Conservation (phyloP, 2,113 vertebrate genomes). For the Scomber colias region DNA sequence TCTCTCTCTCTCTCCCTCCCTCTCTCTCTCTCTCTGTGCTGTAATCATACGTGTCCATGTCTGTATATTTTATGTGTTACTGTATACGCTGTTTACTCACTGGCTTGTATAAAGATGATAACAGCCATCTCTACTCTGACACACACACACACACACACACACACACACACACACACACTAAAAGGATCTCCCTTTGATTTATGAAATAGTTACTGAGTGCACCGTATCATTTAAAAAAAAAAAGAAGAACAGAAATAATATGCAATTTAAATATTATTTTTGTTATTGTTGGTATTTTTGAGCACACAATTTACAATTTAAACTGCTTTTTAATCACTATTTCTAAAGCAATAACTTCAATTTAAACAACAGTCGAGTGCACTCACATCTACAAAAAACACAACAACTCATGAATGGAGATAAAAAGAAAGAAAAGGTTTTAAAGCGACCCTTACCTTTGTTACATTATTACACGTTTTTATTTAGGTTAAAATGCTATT, state of each 20-base stretch:
- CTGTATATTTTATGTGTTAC: slow-evolving; percentile 42
- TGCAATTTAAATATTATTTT: slow-evolving; percentile 35
- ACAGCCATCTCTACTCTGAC: background rate
- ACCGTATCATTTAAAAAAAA: background rate
- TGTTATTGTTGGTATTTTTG: background rate
- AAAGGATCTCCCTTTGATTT: slow-evolving; percentile 5
- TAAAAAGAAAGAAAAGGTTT: background rate
- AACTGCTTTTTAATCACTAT: background rate
- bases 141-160: background rate
- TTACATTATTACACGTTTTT: no score
- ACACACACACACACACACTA: no score
- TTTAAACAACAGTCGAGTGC: background rate
- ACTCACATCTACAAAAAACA: background rate
- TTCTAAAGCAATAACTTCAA: slow-evolving; percentile 34
- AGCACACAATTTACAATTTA: background rate
- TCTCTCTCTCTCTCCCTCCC: background rate
- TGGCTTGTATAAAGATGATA: slow-evolving; percentile 12
- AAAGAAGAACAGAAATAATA: slow-evolving; percentile 32
- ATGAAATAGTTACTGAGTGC: background rate
- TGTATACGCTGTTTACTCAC: slow-evolving; percentile 49
- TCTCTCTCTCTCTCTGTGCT: slow-evolving; percentile 19
- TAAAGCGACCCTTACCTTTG: no score
- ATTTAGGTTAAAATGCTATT: no score
- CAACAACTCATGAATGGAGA: background rate
- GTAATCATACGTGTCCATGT: slow-evolving; percentile 21